phyloP scores from a whole-genome alignment of 2,888 invertebrate species.

The Teleogryllus oceanicus region DNA sequence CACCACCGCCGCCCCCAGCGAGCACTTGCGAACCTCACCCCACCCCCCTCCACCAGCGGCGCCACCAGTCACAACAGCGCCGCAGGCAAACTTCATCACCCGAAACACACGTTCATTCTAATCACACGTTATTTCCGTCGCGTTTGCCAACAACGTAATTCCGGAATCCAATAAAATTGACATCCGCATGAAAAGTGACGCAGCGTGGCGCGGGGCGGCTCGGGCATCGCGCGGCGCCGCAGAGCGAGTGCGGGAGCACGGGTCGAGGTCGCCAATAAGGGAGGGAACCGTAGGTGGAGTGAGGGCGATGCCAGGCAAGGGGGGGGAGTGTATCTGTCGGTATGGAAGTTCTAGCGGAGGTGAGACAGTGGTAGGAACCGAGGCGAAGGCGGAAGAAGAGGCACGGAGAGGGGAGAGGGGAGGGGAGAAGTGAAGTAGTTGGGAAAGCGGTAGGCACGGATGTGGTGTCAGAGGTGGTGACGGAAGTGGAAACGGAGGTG shows the following conservation, averaged over 20 bases:
- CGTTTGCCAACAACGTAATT: conserved; percentile 1
- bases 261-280: no score
- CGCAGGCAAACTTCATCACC: not conserved
- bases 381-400: not conserved
- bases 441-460: no score
- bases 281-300: no score
- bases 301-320: no score
- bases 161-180: conserved; percentile 9
- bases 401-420: not conserved
- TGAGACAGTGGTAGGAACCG: not conserved
- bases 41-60: not conserved
- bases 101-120: not conserved
- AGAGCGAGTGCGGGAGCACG: no score
- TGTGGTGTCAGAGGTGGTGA: no score
- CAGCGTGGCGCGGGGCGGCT: not conserved
- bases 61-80: not conserved
- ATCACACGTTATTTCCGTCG: conserved; percentile 1
- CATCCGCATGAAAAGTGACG: conserved; percentile 18
- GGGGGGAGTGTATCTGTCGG: not conserved
- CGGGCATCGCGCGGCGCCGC: not conserved
- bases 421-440: no score
- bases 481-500: no score
- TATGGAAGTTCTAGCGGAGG: not conserved
- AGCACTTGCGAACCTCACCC: not conserved
- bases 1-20: not conserved